phyloP scores from a whole-genome alignment of 2,113 vertebrate species.

The Leptobrachium leishanense region DNA sequence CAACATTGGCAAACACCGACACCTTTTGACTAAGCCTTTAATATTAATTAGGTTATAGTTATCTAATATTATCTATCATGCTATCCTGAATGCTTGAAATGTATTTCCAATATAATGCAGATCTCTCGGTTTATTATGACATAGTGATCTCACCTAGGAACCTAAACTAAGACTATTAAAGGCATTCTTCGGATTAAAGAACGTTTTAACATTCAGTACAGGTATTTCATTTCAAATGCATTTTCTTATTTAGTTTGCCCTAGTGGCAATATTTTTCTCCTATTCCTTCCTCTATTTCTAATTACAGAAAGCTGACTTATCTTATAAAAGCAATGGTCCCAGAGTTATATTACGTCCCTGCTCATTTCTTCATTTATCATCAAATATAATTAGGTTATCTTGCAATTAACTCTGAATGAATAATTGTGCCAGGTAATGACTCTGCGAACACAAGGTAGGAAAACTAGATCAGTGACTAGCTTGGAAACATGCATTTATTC shows the following conservation, averaged over 20 bases:
- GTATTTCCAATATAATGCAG: no score
- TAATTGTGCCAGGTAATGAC: conserved; percentile 49
- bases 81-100: no score
- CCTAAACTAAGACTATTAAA: no score
- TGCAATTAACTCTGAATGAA: conserved; percentile 48
- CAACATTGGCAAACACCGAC: no score
- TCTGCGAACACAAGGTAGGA: conserved; percentile 30
- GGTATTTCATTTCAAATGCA: conserved; percentile 4
- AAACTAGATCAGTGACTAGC: conserved; percentile 11
- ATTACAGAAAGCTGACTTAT: conserved; percentile 46
- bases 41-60: no score
- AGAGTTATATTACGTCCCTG: conserved; percentile 37
- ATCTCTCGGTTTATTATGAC: no score
- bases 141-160: no score
- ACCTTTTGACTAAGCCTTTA: no score
- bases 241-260: conserved; percentile 32
- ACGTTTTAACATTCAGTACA: conserved; percentile 30
- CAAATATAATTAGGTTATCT: conserved; percentile 49
- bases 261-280: conserved; percentile 32
- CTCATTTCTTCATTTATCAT: conserved; percentile 49
- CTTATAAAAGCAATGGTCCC: conserved; percentile 48
- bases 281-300: conserved; percentile 42
- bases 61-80: no score
- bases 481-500: conserved; percentile 27
- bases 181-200: not conserved